Base-by-base conservation (phyloP, 2,113 vertebrate species). In the Pelobates fuscus region DNA sequence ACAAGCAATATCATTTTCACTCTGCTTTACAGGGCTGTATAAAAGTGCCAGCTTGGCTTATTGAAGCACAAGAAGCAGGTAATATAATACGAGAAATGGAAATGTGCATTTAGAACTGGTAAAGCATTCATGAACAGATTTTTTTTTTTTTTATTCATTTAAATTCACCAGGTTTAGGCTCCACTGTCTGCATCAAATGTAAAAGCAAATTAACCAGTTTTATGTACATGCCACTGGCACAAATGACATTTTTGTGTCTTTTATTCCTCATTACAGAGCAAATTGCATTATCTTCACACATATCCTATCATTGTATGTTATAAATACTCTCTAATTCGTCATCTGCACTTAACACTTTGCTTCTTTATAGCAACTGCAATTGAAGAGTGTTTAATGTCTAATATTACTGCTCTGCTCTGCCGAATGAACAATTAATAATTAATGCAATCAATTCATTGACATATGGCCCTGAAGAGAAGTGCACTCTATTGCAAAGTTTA, bases 221-320 rank as follows among this genome's bases (percentile, higher is more conserved):
- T 77, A 77, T 77, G 65, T 60, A 58, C 24, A 52, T 77, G 64
- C 67, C 73, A 77, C 41, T 23, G 55, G 55, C 41, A 49, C 24
- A 67, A 75, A 75, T 75, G 72, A 49, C 72, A 75, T 67, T 67
- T 67, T 25, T 26, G 49, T 15, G 7, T 26, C 55, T 60, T 64
- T 59, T 67, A 60, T 25, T 75, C 54, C 63, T 67, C 65, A 68
- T 77, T 68, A 68, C 64, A 62, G 73, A 77, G 65, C 54, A 77
- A 77, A 77, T 77, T 77, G 73, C 73, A 77, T 77, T 77, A 68
- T 77, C 73, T 68, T 77, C 67, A 61, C 43, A 61, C 73, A 52
- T 61, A 57, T 52, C 43, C 43, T 55, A 24, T 25, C 29, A n/a
- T 61, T 61, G 32, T 52, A 20, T 52, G 65, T 68, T 77, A 68